Evolutionary conservation across 2,113 vertebrate genomes (phyloP).

Genomic region (Chroicocephalus ridibundus): DNA sequence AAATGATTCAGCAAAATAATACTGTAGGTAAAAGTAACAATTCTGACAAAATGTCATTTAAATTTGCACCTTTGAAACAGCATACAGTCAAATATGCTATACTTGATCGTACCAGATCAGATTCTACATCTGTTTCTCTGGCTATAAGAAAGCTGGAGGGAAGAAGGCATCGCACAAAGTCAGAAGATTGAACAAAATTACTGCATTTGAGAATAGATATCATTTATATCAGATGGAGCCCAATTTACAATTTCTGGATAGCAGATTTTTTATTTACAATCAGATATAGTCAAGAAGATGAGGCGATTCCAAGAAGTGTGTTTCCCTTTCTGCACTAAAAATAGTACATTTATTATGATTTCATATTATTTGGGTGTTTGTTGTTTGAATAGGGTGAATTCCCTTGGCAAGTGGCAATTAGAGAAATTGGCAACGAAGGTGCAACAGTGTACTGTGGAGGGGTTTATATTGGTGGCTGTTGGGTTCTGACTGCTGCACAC

Average conservation of each 20-base stretch:
- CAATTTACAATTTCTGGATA: not conserved
- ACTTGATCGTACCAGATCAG: not conserved
- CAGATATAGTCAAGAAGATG: not conserved
- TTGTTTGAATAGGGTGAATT: constrained; percentile 82
- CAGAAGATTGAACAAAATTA: not conserved
- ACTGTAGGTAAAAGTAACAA: not conserved
- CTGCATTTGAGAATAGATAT: not conserved
- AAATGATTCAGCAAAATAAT: not conserved
- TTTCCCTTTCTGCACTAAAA: not conserved
- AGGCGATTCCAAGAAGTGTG: not conserved
- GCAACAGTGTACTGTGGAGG: constrained; percentile 83
- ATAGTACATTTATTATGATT: not conserved
- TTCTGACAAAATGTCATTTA: not conserved
- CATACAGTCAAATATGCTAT: not conserved
- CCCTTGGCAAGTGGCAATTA: constrained; percentile 92
- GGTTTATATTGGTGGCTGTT: constrained; percentile 91
- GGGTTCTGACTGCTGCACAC: constrained; percentile 93
- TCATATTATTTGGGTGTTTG: not conserved
- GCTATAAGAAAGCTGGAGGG: not conserved
- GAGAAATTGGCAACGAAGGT: constrained; percentile 41
- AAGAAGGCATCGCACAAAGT: not conserved
- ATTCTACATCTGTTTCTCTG: not conserved
- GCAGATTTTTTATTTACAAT: not conserved
- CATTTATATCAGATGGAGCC: not conserved
- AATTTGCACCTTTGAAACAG: not conserved